These are phyloP conservation scores for Geotrypetes seraphini DNA, from an alignment of 2,797 vertebrate species.

Conservation along the genomic window DNA sequence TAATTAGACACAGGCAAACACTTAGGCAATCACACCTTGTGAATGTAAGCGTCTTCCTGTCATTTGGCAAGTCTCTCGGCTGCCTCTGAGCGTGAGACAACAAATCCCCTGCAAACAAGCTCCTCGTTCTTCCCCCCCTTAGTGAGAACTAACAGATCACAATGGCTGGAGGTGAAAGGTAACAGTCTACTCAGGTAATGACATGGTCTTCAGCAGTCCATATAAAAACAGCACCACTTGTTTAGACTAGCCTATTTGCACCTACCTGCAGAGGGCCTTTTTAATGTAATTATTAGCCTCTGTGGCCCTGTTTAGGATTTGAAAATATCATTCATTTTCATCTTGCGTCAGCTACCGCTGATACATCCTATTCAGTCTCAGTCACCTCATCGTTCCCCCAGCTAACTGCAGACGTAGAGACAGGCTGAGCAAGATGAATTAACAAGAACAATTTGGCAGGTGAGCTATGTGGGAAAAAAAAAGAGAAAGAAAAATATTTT, in stretches of 20 bases:
- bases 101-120: slow-evolving; percentile 85
- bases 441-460: slow-evolving; percentile 62
- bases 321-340: slow-evolving; percentile 69
- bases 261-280: slow-evolving; percentile 71
- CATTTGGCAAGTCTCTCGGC: slow-evolving; percentile 81
- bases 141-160: slow-evolving; percentile 73
- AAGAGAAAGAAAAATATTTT: slow-evolving; percentile 1
- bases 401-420: slow-evolving; percentile 47
- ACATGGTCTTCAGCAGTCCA: slow-evolving; percentile 54
- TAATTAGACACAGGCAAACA: slow-evolving; percentile 92
- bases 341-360: slow-evolving; percentile 52
- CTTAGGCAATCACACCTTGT: slow-evolving; percentile 84
- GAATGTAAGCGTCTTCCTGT: slow-evolving; percentile 78
- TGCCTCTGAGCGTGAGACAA: slow-evolving; percentile 79
- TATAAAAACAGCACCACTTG: slow-evolving; percentile 58
- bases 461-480: slow-evolving; percentile 57
- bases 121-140: slow-evolving; percentile 58
- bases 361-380: slow-evolving; percentile 39
- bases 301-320: slow-evolving; percentile 52
- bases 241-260: slow-evolving; percentile 75
- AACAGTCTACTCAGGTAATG: slow-evolving; percentile 60
- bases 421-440: slow-evolving; percentile 49
- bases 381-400: slow-evolving; percentile 47
- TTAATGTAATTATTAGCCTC: slow-evolving; percentile 72
- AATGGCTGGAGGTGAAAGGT: slow-evolving; percentile 69